Evolutionary conservation across 2,113 vertebrate genomes (phyloP).

Genomic region (Takifugu bimaculatus): DNA sequence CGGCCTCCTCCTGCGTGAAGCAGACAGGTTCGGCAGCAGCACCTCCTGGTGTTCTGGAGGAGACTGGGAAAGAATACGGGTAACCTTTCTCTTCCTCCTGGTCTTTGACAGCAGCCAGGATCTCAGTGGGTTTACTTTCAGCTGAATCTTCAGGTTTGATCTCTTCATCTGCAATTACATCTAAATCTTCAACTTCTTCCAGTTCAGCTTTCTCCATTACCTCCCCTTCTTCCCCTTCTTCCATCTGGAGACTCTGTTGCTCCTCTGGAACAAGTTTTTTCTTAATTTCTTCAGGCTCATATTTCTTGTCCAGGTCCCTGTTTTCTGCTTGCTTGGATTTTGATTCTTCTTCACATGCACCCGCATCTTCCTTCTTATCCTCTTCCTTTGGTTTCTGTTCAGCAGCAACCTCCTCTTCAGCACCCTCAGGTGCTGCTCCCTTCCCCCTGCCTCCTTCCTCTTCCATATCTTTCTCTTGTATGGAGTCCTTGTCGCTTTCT

Average conservation of each 20-base stretch:
- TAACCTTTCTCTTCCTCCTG: conserved; percentile 68
- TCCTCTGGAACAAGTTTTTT: not conserved
- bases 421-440: conserved; percentile 69
- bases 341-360: conserved; percentile 68
- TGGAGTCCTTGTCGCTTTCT: conserved; percentile 57
- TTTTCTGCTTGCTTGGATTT: conserved; percentile 65
- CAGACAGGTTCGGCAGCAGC: conserved; percentile 82
- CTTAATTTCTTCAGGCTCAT: conserved; percentile 78
- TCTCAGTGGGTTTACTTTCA: conserved; percentile 46
- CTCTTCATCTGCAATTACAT: conserved; percentile 75
- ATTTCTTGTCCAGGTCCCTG: conserved; percentile 75
- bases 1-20: conserved; percentile 96
- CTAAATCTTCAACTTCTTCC: conserved; percentile 85
- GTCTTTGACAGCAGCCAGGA: conserved; percentile 41
- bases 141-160: conserved; percentile 62
- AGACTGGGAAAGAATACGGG: conserved; percentile 73
- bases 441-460: conserved; percentile 72
- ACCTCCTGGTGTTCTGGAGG: conserved; percentile 63
- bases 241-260: conserved; percentile 11
- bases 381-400: conserved; percentile 54
- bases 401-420: conserved; percentile 62
- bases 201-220: conserved; percentile 87
- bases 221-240: conserved; percentile 75
- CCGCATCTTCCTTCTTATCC: conserved; percentile 70
- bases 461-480: conserved; percentile 45